These are phyloP conservation scores for Cassiopea andromeda DNA, from an alignment of 30 jellyfish, hydroid and myxozoan genomes.

Conservation along the genomic window DNA sequence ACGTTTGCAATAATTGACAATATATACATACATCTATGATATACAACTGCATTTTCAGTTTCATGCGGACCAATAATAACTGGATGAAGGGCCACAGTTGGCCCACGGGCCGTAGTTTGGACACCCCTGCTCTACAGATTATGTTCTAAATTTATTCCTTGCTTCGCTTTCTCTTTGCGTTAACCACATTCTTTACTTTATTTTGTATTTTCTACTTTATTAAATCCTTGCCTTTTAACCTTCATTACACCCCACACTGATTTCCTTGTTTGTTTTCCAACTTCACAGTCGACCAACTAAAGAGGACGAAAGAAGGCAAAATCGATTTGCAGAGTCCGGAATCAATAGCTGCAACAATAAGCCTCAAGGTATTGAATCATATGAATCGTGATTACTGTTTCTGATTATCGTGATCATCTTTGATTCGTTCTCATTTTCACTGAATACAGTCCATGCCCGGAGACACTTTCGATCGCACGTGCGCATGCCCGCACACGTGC, in stretches of 20 bases:
- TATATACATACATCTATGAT: too few species aligned
- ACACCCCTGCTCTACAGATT: too few species aligned
- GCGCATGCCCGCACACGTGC: too few species aligned
- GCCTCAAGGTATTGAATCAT: constrained; percentile 61
- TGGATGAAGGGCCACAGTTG: too few species aligned
- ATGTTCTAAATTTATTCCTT: too few species aligned
- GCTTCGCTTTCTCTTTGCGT: neutral
- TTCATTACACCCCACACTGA: neutral
- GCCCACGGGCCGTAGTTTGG: too few species aligned
- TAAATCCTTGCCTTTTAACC: neutral
- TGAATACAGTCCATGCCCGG: too few species aligned
- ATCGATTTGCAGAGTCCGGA: constrained; percentile 87
- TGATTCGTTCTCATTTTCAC: neutral
- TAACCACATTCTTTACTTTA: neutral
- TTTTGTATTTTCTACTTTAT: too few species aligned
- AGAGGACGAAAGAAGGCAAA: constrained; percentile 87
- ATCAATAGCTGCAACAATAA: constrained; percentile 81
- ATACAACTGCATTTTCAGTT: too few species aligned
- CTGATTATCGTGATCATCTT: neutral
- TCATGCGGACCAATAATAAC: too few species aligned
- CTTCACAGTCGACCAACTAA: constrained; percentile 80
- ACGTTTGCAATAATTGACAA: too few species aligned
- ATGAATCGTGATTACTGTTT: neutral
- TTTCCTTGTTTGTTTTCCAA: neutral
- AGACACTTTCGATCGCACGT: too few species aligned